phyloP scores from a whole-genome alignment of 2,797 vertebrate genomes.

The Ceryle rudis region DNA sequence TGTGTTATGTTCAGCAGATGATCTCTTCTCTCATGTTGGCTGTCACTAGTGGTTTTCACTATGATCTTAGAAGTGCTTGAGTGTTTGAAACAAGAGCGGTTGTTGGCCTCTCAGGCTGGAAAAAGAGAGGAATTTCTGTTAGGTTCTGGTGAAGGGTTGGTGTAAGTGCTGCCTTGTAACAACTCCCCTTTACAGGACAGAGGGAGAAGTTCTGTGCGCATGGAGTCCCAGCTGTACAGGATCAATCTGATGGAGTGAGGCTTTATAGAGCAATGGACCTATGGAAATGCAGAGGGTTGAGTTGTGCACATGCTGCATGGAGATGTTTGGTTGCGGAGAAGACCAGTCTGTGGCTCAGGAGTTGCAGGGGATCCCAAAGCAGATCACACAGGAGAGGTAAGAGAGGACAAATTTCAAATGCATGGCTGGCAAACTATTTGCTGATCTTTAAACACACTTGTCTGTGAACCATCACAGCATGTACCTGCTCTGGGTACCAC shows the following conservation, averaged over 20 bases:
- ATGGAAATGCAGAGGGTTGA: rapidly evolving
- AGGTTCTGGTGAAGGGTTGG: background rate
- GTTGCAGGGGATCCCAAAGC: background rate
- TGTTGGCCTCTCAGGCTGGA: background rate
- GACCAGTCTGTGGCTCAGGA: background rate
- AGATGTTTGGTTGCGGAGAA: background rate
- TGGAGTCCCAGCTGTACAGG: background rate
- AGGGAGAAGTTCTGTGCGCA: background rate
- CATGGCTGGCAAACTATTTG: background rate
- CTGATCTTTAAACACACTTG: rapidly evolving
- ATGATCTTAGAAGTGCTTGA: background rate
- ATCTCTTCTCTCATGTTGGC: background rate
- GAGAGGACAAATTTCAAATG: background rate
- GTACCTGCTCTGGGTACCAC: background rate
- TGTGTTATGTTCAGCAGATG: background rate
- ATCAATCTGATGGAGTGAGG: background rate
- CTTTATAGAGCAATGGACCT: background rate
- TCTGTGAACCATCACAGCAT: background rate
- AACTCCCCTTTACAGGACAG: background rate
- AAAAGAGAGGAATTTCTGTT: background rate
- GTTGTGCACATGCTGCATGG: rapidly evolving
- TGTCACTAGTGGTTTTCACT: background rate
- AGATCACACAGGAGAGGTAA: background rate
- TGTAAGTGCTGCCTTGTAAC: background rate
- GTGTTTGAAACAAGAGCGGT: background rate